Evolutionary conservation across 2,888 invertebrate species (phyloP), one percentile per base, ranked within the genome.

Genomic region (Stegophylla sp.): DNA sequence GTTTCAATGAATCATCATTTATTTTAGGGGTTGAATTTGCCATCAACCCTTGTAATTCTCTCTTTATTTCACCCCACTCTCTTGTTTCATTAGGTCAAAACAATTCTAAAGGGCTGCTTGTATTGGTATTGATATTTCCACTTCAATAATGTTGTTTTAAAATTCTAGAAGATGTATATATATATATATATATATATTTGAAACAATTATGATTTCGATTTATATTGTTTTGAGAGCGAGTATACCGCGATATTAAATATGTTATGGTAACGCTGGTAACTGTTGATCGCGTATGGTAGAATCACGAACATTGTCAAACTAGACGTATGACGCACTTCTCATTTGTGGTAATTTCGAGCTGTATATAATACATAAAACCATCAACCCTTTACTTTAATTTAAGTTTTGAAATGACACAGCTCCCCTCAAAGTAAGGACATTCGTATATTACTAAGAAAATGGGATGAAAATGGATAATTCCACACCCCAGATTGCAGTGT

Each of bases 301-400:
- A 56, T 56, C 23, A 15, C 12, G 12, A 20, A 20, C 20, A 56
- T 56, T 56, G 56, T 61, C 61, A 28, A 28, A 28, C 61, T 17
- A 56, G 23, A 59, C n/a, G 75, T 51, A 61, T 71, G 79, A 79
- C 79, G 79, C 79, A 79, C 71, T n/a, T n/a, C n/a, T 61, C 77
- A 15, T 48, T 61, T 10, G 48, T 23, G 48, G 61, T 51, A 41
- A 12, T 71, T n/a, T 79, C 23, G 51, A 79, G 69, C 59, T 41
- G 17, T 34, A 69, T 34, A 69, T 51, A 61, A 79, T 13, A 17
- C 48, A 71, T n/a, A n/a, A n/a, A n/a, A 15, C 28, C 48, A 48
- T 69, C 69, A 79, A 79, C 79, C 79, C 79, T 79, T 79, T 79
- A 75, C 79, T 77, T 34, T 26, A 43, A 61, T 71, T 79, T 71